phyloP scores from a whole-genome alignment of 2,797 vertebrate genomes.

The Labroides dimidiatus region DNA sequence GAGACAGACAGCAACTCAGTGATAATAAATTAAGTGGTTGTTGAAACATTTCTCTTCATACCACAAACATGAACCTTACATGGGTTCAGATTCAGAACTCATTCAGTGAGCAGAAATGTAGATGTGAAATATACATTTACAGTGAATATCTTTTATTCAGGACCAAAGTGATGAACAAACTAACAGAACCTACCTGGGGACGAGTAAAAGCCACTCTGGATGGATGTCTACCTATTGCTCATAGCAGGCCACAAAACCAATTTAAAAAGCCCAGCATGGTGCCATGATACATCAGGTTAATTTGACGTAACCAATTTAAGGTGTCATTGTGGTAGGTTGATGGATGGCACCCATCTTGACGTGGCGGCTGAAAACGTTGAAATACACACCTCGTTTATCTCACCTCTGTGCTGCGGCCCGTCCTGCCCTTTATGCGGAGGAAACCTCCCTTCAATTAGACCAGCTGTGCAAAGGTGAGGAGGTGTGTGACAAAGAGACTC shows the following conservation, averaged over 20 bases:
- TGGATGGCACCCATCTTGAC: constrained; percentile 62
- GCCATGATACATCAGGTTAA: constrained; percentile 80
- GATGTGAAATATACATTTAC: background rate
- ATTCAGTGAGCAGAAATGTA: background rate
- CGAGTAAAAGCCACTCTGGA: constrained; percentile 58
- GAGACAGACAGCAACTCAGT: background rate
- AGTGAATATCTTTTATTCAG: background rate
- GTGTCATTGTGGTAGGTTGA: constrained; percentile 70
- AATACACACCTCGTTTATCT: constrained; percentile 69
- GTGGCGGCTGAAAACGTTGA: constrained; percentile 60
- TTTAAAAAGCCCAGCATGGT: constrained; percentile 68
- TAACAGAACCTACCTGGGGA: constrained; percentile 34
- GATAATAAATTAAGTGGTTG: background rate
- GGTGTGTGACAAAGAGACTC: constrained; percentile 3
- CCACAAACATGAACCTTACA: background rate
- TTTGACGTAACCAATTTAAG: constrained; percentile 82
- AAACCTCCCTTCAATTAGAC: constrained; percentile 4
- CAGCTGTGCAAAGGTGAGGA: constrained; percentile 27
- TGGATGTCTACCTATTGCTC: constrained; percentile 63
- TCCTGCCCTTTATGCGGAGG: constrained; percentile 26
- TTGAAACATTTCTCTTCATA: too few relatives aligned
- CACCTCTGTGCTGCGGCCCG: constrained; percentile 29
- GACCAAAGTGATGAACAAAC: background rate
- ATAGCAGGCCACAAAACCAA: constrained; percentile 74
- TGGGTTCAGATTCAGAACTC: too few relatives aligned